Base-by-base conservation (phyloP, 2,797 vertebrate species). In the Chromobotia macracanthus region DNA sequence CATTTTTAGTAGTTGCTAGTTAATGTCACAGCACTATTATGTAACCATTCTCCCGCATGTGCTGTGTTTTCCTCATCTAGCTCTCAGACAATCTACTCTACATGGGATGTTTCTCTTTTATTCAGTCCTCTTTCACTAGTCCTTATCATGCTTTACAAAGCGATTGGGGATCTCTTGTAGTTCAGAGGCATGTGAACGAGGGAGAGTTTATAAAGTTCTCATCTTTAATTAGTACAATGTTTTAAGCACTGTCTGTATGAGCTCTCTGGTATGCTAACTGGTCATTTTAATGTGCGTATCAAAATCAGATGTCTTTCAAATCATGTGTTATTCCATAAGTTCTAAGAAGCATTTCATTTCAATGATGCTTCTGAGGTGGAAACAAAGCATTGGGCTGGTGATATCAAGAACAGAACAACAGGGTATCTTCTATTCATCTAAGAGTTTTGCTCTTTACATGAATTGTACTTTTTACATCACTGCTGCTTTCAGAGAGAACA, bases 41-140 rank as follows among this genome's bases (percentile, higher is more conserved):
- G 60, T 65, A 25, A 68, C 71, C 53, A 67, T n/a, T 28, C 63
- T 18, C 38, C 12, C 41, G n/a, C 58, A 51, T 2, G 19, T 64
- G 19, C 80, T 72, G 19, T 68, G 12, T 50, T 72, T 51, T 72
- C 55, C 53, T 72, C 13, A 44, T 44, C 12, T 76, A 64, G 35
- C 75, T 78, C n/a, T 28, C 70, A 74, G 18, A 18, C 18, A 61
- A 69, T 48, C 1, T 2, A 31, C 60, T 69, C n/a, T 61, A 50
- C 72, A 69, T 73, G 69, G 77, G 67, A 70, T 80, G 13, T 60
- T 82, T 38, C 23, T 56, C 35, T 21, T 48, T 73, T 74, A 80
- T 80, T 73, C 46, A 13, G 23, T 41, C 0, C 8, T 73, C 56
- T 61, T 35, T 65, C 55, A 48, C 79, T 56, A 11, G 8, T 10